Percentiles rank a stretch among this genome's conserved stretches.
These are phyloP conservation scores for Oncorhynchus kisutch DNA, from an alignment of 2,113 vertebrate genomes.

Conservation along the genomic window DNA sequence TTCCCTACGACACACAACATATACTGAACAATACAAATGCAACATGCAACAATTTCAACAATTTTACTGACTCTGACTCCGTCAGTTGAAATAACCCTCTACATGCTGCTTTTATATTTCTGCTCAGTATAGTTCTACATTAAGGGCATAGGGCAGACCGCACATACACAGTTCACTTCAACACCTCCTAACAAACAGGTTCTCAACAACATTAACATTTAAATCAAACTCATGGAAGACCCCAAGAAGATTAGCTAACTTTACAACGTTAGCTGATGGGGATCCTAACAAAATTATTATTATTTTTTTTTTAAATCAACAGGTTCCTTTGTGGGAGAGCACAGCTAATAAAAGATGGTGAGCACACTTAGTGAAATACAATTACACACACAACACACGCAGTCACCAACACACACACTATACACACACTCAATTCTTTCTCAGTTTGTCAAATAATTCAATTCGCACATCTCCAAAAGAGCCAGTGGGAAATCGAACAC, in stretches of 20 bases:
- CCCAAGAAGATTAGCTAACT: too few relatives aligned
- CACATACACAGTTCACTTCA: not conserved
- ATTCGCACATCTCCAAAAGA: not conserved
- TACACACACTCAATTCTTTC: not conserved
- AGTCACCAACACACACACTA: not conserved
- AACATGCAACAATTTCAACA: too few relatives aligned
- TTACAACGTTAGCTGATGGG: too few relatives aligned
- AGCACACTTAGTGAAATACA: not conserved
- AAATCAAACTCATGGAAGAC: not conserved
- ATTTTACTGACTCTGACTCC: too few relatives aligned
- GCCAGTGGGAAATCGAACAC: not conserved
- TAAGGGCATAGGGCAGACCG: not conserved
- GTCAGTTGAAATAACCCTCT: too few relatives aligned
- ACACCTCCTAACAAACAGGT: not conserved
- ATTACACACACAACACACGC: not conserved
- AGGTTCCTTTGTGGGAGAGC: not conserved
- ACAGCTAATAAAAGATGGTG: not conserved
- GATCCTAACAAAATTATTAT: too few relatives aligned
- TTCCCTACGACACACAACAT: not conserved
- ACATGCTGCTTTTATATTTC: too few relatives aligned
- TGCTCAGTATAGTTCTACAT: not conserved
- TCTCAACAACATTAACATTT: not conserved
- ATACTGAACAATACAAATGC: not conserved
- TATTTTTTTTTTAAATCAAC: not conserved
- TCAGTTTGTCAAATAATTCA: not conserved